These are phyloP conservation scores for Gorsachius magnificus DNA, from an alignment of 2,797 vertebrate species.

Conservation along the genomic window DNA sequence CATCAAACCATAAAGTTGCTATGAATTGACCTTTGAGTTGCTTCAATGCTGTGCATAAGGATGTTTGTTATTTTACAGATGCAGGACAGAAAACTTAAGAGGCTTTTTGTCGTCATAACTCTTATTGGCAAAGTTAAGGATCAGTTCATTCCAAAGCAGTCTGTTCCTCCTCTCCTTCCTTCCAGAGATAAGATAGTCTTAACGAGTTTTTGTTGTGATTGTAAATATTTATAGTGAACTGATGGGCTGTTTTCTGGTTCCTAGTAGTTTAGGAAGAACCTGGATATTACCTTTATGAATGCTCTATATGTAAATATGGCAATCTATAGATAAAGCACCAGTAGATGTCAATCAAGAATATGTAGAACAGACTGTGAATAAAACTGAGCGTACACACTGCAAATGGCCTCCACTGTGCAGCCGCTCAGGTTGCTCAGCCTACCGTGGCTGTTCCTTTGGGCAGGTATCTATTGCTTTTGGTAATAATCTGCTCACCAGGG, in stretches of 20 bases:
- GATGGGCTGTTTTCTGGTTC: background rate
- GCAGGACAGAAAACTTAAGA: background rate
- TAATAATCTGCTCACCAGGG: background rate
- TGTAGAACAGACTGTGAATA: background rate
- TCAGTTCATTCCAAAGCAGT: background rate
- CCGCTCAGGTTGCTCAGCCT: background rate
- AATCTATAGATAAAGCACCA: background rate
- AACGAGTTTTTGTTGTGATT: background rate
- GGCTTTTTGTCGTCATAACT: background rate
- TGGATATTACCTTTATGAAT: background rate
- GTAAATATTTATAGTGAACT: background rate
- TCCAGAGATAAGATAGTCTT: background rate
- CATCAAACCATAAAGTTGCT: background rate
- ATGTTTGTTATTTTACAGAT: background rate
- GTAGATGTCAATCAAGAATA: conserved; percentile 1
- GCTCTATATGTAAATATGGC: background rate
- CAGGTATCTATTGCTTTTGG: background rate
- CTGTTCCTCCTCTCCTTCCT: background rate
- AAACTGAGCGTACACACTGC: background rate
- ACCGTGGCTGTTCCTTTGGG: background rate
- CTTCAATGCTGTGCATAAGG: background rate
- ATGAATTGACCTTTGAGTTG: background rate
- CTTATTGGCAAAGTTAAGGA: background rate
- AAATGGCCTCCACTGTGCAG: background rate
- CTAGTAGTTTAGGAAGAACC: background rate